Base-by-base conservation (phyloP, 2,113 vertebrate species). In the Pagrus major region DNA sequence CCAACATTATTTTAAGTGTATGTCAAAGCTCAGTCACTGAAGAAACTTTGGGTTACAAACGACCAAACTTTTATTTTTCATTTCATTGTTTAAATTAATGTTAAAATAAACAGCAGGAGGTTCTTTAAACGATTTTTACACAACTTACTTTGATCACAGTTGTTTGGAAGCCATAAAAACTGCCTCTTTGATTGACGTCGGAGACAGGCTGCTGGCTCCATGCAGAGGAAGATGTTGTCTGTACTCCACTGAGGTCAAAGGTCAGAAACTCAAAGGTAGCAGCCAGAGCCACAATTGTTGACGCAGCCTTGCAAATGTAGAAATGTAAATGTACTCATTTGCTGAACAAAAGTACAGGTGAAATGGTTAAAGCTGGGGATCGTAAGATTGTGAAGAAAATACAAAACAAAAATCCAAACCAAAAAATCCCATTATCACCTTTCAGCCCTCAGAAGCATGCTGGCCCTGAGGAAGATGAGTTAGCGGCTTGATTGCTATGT, bases 201-300 rank as follows among this genome's bases (percentile, higher is more conserved):
- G 70, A 69, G 76, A 78, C 81, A 29, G 10, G n/a, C 46, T 21
- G 46, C 58, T 31, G 81, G 66, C 83, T 70, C 47, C 81, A 67
- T 54, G 71, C 3, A 3, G 75, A 60, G 67, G 65, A 71, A 75
- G 33, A 70, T 41, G 61, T 47, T 72, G 55, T 44, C 49, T 59
- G 42, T 20, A 5, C 69, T 63, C 70, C 20, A 1, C 37, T 0
- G 3, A 25, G 71, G 80, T 84, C 78, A 81, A 68, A 86, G 78
- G 78, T 91, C 86, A 86, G 67, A 27, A 69, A 21, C 71, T 80
- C 59, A 61, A 72, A 73, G 56, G 85, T 18, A 46, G 56, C 44
- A 20, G 33, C 21, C n/a, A 3, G 20, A 71, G 52, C 41, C 8
- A 21, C 29, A 56, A n/a, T 31, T 65, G 37, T 12, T 56, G 23